A percentile compares a stretch with the other conserved stretches of the same genome.
Conservation (phyloP, 2,113 vertebrate species). For the Dicaeum eximium region DNA sequence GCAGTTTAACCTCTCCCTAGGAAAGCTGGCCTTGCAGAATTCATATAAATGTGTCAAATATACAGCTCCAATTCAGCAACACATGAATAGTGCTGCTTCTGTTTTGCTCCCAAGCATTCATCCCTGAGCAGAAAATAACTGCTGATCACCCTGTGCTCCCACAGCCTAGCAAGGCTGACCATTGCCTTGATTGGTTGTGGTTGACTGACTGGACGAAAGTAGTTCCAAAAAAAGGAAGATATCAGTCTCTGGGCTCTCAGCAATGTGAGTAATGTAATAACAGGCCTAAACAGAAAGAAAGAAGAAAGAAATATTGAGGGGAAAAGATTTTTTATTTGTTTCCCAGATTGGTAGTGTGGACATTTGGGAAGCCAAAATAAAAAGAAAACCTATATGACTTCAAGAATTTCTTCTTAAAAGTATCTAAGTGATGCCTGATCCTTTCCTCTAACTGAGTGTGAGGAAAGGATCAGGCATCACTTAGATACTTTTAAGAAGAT, state of each 20-base stretch:
- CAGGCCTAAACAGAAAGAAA: neutral
- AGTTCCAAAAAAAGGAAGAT: neutral
- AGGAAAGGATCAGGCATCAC: too few relatives aligned
- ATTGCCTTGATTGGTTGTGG: neutral
- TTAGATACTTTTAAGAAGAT: too few relatives aligned
- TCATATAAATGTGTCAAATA: neutral
- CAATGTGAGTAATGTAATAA: neutral
- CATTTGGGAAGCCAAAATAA: neutral
- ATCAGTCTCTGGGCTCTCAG: neutral
- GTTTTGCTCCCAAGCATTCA: neutral
- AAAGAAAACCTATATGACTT: neutral
- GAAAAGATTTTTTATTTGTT: neutral
- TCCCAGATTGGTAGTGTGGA: neutral
- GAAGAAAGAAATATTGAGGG: neutral
- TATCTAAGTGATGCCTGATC: accelerated
- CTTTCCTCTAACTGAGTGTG: neutral
- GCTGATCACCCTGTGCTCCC: neutral
- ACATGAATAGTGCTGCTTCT: neutral
- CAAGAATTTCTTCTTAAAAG: neutral
- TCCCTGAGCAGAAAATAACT: neutral
- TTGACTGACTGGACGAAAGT: neutral
- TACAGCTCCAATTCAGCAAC: neutral
- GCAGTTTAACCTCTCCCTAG: neutral
- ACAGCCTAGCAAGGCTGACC: neutral
- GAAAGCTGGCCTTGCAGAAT: neutral